Conservation (phyloP, 2,113 vertebrate genomes). For the Eonycteris spelaea region DNA sequence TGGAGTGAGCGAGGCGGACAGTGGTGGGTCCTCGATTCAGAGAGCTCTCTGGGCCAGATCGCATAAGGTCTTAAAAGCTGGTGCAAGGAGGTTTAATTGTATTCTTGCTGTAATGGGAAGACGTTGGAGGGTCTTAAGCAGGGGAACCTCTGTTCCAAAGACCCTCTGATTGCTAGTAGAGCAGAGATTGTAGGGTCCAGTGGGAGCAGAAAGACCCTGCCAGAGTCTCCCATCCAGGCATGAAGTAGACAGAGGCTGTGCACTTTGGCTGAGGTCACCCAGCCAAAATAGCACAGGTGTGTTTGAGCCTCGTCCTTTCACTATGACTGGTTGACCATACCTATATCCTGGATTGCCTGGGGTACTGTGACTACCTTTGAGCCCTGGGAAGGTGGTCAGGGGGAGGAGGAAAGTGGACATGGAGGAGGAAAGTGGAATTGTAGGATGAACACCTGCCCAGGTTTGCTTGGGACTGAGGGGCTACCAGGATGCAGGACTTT, state of each 20-base stretch:
- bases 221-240: neutral
- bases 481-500: neutral
- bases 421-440: neutral
- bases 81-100: neutral
- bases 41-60: neutral
- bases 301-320: neutral
- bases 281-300: neutral
- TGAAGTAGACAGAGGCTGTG: neutral
- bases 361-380: neutral
- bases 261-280: neutral
- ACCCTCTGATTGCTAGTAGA: neutral
- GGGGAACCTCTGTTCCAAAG: neutral
- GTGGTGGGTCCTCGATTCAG: fast-evolving
- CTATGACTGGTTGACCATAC: no score
- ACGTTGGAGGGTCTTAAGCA: neutral
- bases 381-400: neutral
- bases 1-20: fast-evolving
- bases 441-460: no score
- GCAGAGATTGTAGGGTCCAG: neutral
- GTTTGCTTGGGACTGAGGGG: neutral
- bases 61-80: neutral
- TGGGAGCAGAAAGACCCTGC: neutral
- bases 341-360: neutral
- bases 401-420: neutral
- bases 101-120: neutral